A percentile compares a stretch with the other conserved stretches of the same genome.
Conservation (phyloP, 1,140 invertebrate genomes). For the Sitobion miscanthi region DNA sequence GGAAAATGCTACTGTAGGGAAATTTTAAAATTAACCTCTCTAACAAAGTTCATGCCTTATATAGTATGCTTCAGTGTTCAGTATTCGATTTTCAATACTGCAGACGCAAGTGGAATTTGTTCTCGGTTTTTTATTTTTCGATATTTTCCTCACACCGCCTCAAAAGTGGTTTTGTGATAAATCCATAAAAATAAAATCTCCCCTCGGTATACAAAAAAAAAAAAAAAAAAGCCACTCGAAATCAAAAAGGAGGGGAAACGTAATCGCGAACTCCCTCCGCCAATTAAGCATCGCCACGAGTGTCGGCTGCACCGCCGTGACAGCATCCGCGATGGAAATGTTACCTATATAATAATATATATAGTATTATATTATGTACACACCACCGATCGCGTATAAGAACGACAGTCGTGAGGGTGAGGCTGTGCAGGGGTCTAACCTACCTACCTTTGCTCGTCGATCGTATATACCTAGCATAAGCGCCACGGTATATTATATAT, state of each 20-base stretch:
- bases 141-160: neutral
- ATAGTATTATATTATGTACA: neutral
- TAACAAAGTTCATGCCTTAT: neutral
- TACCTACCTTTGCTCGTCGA: neutral
- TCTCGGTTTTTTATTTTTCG: neutral
- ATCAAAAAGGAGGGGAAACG: neutral
- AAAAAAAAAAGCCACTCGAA: neutral
- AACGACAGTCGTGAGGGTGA: neutral
- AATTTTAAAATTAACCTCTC: neutral
- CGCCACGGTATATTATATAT: neutral
- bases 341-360: neutral
- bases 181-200: constrained; percentile 17
- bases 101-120: neutral
- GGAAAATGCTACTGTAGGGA: neutral
- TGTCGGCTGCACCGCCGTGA: neutral
- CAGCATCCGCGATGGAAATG: neutral
- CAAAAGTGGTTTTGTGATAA: neutral
- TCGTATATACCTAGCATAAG: neutral
- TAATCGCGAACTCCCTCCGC: neutral
- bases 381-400: constrained; percentile 3
- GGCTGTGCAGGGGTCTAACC: neutral
- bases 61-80: neutral
- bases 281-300: neutral
- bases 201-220: neutral
- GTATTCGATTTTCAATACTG: neutral